phyloP scores from a whole-genome alignment of 1,140 invertebrate species.

The Ceratina australensis region DNA sequence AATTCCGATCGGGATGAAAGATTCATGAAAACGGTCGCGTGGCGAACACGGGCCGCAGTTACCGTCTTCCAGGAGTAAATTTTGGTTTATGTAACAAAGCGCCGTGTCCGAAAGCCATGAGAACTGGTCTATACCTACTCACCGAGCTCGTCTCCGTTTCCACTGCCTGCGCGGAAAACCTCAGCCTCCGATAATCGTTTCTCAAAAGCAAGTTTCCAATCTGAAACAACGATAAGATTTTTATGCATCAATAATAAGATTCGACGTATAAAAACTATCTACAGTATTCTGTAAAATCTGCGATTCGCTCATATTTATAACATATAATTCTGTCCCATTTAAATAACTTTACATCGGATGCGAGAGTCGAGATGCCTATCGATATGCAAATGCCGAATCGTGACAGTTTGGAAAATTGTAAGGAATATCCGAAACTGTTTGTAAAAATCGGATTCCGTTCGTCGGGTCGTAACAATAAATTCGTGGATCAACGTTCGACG shows the following conservation, averaged over 20 bases:
- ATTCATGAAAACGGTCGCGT: constrained; percentile 63
- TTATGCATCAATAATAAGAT: no score
- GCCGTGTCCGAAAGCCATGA: constrained; percentile 51
- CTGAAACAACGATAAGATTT: neutral
- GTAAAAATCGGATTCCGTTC: constrained; percentile 9
- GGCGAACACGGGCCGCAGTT: constrained; percentile 23
- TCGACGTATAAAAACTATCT: no score
- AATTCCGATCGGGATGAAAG: constrained; percentile 63
- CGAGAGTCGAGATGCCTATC: neutral
- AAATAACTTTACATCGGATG: no score
- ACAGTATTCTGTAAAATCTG: no score
- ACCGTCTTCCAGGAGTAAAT: constrained; percentile 51
- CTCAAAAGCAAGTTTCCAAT: neutral
- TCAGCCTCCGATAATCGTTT: neutral
- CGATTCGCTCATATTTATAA: no score
- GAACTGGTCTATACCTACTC: constrained; percentile 26
- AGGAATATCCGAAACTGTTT: neutral
- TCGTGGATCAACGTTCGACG: constrained; percentile 25
- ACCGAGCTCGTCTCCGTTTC: constrained; percentile 31
- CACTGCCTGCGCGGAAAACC: constrained; percentile 10
- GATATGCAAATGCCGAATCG: neutral
- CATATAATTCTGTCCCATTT: no score
- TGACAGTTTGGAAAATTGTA: neutral
- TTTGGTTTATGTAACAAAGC: constrained; percentile 60
- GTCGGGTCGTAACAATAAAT: constrained; percentile 22